Base-by-base conservation (phyloP, 2,797 vertebrate genomes). In the Tympanoctomys barrerae region DNA sequence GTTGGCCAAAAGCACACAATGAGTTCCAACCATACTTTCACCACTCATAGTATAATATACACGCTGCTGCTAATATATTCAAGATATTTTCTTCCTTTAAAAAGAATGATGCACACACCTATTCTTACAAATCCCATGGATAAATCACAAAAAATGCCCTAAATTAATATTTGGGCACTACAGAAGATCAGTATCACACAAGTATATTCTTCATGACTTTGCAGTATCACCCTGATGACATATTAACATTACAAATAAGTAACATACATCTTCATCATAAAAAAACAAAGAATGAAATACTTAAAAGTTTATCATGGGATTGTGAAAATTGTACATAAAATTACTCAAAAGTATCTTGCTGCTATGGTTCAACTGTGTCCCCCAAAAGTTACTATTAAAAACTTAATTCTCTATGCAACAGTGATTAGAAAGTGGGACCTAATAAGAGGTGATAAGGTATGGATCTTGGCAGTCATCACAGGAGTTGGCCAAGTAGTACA, bases 21-120 rank as follows among this genome's bases (percentile, higher is more conserved):
- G 33, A 46, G 81, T 39, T 90, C 52, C 33, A 33, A n/a, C 42
- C 49, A 82, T 33, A 68, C 12, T 36, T 57, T 14, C 42, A 10
- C 1, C 7, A 26, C 39, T 75, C 31, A 75, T 80, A 77, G 19
- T 31, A 75, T 80, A 77, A 16, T 49, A 62, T 14, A 28, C 13
- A 81, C 2, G 8, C 7, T 16, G 46, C 42, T 77, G 52, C 82
- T 62, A 39, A 93, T 0, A 62, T 61, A 95, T 21, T 91, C 7
- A 39, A 71, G 54, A 90, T 83, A 80, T 86, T 61, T 81, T 26
- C 61, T 73, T 91, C 39, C 36, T 95, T 90, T 77, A 61, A 91
- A 70, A 95, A 81, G 36, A 94, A 84, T 70, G 39, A 90, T n/a
- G n/a, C 36, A 49, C 49, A 80, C 14, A 94, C 33, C 26, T 70